Percentiles rank a stretch among this genome's conserved stretches.
These are phyloP conservation scores for Cepaea nemoralis DNA, from an alignment of 1,140 invertebrate genomes.

Conservation along the genomic window DNA sequence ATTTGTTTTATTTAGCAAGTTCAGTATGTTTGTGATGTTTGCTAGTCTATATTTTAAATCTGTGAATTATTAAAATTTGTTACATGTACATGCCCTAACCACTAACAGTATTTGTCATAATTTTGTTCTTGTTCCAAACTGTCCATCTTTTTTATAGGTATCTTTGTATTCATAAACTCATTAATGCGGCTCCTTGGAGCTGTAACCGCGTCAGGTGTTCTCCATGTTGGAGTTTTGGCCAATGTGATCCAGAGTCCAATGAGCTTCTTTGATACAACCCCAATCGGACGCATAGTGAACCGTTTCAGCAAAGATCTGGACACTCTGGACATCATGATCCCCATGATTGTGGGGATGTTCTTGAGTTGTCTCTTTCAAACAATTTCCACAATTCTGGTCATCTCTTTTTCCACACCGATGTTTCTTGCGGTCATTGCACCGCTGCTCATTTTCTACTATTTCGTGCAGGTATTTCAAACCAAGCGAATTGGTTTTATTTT, in stretches of 20 bases:
- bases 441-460: slow-evolving; percentile 88
- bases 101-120: too few species aligned
- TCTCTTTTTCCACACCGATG: slow-evolving; percentile 87
- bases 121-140: not conserved
- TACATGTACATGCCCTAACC: too few species aligned
- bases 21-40: too few species aligned
- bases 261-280: slow-evolving; percentile 84
- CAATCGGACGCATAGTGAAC: slow-evolving; percentile 84
- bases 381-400: slow-evolving; percentile 87
- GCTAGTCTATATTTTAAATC: too few species aligned
- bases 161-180: slow-evolving; percentile 56
- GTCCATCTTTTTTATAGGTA: slow-evolving; percentile 49
- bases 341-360: slow-evolving; percentile 73
- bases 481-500: too few species aligned
- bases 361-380: slow-evolving; percentile 78
- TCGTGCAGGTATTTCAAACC: slow-evolving; percentile 78
- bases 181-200: slow-evolving; percentile 63
- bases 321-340: slow-evolving; percentile 72
- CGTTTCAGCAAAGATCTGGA: slow-evolving; percentile 76
- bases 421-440: slow-evolving; percentile 88
- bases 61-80: too few species aligned
- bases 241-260: slow-evolving; percentile 79
- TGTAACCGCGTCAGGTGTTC: slow-evolving; percentile 63
- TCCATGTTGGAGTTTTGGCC: slow-evolving; percentile 63
- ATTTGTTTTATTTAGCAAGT: too few species aligned